Evolutionary conservation across 2,888 invertebrate species (phyloP), one percentile per base, ranked within the genome.

Genomic region (Abrostola triplasia): DNA sequence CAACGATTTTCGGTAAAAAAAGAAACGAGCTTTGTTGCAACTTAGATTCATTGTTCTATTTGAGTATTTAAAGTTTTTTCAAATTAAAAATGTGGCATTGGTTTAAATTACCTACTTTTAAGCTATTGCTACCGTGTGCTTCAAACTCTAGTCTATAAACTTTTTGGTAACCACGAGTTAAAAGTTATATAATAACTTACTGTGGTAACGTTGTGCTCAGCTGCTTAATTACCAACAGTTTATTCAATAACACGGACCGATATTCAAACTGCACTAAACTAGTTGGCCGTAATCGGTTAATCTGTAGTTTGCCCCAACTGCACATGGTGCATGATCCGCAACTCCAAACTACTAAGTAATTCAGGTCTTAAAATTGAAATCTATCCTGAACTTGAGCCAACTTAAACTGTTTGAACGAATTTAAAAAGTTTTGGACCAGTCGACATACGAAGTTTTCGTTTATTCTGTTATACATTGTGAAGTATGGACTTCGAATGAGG

Each of bases 351-450:
- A 64, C 76, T 70, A 73, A 76, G 73, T 78, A 77, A 73, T 79
- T 66, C 71, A 78, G 73, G 76, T 82, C 79, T 82, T 85, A 79
- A 82, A 85, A 84, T 82, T 76, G 75, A 80, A 86, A 86, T 82
- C 77, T 70, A 79, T 67, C 68, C 55, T 49, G 58, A 73, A 79
- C 72, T 77, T 79, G 67, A 50, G 65, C 63, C 55, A 73, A 76
- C 75, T 79, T 57, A 59, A 68, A 67, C 61, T 65, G 58, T 67
- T 73, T 64, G 59, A 64, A 79, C 71, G 76, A 77, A 80, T 81
- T 80, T 73, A 53, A 65, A 75, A 83, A 82, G 79, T 83, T 84
- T 69, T 47, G 36, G 41, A 41, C 38, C 53, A 76, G 63, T 68
- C 73, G 60, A 66, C 63, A 71, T 62, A 56, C 42, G 51, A 73